These are phyloP conservation scores for Pachyuromys duprasi DNA, from an alignment of 2,797 vertebrate species.

Conservation along the genomic window DNA sequence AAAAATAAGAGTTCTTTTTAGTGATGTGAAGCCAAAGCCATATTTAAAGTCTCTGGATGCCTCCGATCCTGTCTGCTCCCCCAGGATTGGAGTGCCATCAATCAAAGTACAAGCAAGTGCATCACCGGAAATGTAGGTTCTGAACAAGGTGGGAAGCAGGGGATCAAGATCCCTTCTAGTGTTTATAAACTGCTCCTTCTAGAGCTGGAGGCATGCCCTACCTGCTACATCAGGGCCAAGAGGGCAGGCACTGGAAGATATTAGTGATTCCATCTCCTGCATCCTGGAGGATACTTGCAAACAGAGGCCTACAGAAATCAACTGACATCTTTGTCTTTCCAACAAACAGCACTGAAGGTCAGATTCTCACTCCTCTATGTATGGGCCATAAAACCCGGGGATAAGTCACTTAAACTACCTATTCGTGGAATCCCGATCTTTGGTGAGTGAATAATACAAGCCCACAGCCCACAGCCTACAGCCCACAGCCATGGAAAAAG, in stretches of 20 bases:
- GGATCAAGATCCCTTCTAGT: not conserved
- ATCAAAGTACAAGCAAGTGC: not conserved
- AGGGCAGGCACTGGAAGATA: rapidly evolving
- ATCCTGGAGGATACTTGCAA: not conserved
- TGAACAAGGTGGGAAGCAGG: not conserved
- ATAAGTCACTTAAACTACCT: not conserved
- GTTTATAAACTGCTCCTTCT: not conserved
- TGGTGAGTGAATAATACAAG: not conserved
- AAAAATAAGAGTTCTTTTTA: not conserved
- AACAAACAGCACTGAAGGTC: not conserved
- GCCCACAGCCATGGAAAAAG: not conserved
- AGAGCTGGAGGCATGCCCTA: not conserved
- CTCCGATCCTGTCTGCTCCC: not conserved
- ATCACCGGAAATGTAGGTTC: not conserved
- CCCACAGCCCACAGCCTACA: not conserved
- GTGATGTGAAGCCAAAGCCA: too few species aligned
- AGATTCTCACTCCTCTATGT: not conserved
- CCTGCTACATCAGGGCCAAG: not conserved
- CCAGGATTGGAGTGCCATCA: not conserved
- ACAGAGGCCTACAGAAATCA: not conserved
- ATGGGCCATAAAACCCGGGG: not conserved
- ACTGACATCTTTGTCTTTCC: not conserved
- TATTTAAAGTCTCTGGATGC: not conserved
- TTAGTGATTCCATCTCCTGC: not conserved
- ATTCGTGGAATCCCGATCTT: not conserved